Base-by-base conservation (phyloP, 2,888 invertebrate genomes). In the Andrena minutula region DNA sequence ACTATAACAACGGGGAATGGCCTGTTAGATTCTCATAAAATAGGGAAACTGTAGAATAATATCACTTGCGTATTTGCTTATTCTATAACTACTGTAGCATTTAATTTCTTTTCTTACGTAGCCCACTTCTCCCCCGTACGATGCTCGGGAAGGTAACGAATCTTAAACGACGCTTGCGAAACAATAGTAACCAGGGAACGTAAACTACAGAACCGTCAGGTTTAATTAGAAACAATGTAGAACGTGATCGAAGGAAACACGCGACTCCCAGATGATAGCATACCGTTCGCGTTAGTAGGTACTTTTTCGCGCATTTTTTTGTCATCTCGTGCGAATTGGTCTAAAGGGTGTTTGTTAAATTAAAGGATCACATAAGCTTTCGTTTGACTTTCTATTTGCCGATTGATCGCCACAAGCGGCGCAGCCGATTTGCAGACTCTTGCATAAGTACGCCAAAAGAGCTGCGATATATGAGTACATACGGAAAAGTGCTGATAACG, bases 311-410 rank as follows among this genome's bases (percentile, higher is more conserved):
- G 83, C 88, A 88, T 88, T 86, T 85, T 78, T 83, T 64, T 86
- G 85, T 80, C 79, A 85, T 85, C 85, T 85, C 70, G 87, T 88
- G 88, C 83, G 83, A 88, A 88, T 87, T 85, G 88, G 71, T 88
- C 88, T 74, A 80, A 85, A 85, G 88, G 85, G 76, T 88, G 87
- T 88, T 88, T 85, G 88, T 83, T 88, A 83, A 75, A 49, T 23
- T 56, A 4, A 16, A 41, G 16, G 41, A 41, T 41, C 41, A 16
- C 5, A 16, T 16, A 41, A 41, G 41, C 41, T 53, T 53, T 20
- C 53, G 8, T 7, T 28, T 30, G 26, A n/a, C 28, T 61, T 8
- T 30, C 7, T 32, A 7, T 49, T 65, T 41, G 41, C 41, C 41
- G 41, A 41, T 41, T 41, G 12, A 41, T 41, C 41, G 16, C 41